Conservation (phyloP, 2,888 invertebrate species). For the Gari tellinella region DNA sequence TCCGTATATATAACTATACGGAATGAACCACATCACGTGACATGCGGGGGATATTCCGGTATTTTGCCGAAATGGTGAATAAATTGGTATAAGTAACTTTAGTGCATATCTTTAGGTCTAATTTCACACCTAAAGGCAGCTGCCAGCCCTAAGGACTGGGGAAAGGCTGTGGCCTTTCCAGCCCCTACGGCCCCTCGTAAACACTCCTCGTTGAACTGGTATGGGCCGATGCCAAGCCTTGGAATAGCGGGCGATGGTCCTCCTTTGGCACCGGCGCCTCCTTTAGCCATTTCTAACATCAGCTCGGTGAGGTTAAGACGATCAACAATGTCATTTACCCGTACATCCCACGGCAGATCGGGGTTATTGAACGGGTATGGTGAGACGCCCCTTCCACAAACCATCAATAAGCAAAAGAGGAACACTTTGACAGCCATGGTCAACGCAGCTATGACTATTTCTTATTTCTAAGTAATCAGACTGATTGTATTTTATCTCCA, state of each 20-base stretch:
- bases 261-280: conserved; percentile 67
- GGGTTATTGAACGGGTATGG: conserved; percentile 77
- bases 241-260: conserved; percentile 77
- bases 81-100: too few relatives aligned
- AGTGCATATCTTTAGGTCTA: too few relatives aligned
- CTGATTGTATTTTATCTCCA: too few relatives aligned
- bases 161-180: conserved; percentile 81
- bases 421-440: too few relatives aligned
- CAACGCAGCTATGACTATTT: too few relatives aligned
- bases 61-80: too few relatives aligned
- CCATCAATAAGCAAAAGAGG: too few relatives aligned
- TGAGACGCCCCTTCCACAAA: too few relatives aligned
- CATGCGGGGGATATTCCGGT: too few relatives aligned
- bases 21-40: too few relatives aligned
- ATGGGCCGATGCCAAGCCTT: conserved; percentile 76
- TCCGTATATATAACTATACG: too few relatives aligned
- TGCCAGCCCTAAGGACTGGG: conserved; percentile 80
- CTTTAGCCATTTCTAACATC: conserved; percentile 70
- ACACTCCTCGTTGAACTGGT: conserved; percentile 81
- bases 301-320: conserved; percentile 78
- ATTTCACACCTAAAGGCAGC: conserved; percentile 81
- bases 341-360: conserved; percentile 74
- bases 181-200: conserved; percentile 77
- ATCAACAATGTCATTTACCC: conserved; percentile 78
- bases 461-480: too few relatives aligned